These are phyloP conservation scores for Oscheius sp. DNA, from an alignment of 1,140 invertebrate genomes.

Conservation along the genomic window DNA sequence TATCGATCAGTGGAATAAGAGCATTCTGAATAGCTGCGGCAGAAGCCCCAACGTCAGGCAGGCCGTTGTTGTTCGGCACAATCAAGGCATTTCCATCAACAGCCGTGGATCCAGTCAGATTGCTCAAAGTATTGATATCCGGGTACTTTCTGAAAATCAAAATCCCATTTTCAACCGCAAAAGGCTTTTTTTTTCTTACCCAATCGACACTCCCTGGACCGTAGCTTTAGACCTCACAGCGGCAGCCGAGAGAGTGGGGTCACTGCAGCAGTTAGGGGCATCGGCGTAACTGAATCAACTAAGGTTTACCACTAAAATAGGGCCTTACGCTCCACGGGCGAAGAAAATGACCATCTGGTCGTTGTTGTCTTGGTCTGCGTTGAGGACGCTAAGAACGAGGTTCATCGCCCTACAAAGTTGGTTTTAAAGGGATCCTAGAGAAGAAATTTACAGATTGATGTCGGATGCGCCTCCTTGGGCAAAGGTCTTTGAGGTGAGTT, in stretches of 20 bases:
- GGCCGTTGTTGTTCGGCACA: neutral
- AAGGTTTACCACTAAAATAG: too few relatives aligned
- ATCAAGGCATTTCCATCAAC: conserved; percentile 22
- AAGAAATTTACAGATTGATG: conserved; percentile 12
- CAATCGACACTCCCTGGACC: conserved; percentile 21
- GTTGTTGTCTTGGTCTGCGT: neutral
- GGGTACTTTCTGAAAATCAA: neutral
- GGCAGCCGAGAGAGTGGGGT: conserved; percentile 6
- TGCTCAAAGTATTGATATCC: neutral
- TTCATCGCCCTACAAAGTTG: neutral
- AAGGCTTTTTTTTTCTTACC: neutral
- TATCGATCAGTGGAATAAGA: neutral
- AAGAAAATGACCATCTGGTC: conserved; percentile 24
- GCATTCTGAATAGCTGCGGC: conserved; percentile 1
- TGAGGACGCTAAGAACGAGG: neutral
- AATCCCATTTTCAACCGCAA: too few relatives aligned
- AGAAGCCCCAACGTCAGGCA: too few relatives aligned
- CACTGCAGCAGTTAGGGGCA: neutral
- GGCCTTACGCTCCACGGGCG: conserved; percentile 5
- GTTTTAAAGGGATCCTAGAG: neutral
- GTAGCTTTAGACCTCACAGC: conserved; percentile 6
- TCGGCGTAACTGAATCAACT: too few relatives aligned
- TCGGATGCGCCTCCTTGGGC: conserved; percentile 10
- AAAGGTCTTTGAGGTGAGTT: neutral
- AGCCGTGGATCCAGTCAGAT: conserved; percentile 9